These are phyloP conservation scores for Dendroctonus valens DNA, from an alignment of 1,140 invertebrate genomes.

Conservation along the genomic window DNA sequence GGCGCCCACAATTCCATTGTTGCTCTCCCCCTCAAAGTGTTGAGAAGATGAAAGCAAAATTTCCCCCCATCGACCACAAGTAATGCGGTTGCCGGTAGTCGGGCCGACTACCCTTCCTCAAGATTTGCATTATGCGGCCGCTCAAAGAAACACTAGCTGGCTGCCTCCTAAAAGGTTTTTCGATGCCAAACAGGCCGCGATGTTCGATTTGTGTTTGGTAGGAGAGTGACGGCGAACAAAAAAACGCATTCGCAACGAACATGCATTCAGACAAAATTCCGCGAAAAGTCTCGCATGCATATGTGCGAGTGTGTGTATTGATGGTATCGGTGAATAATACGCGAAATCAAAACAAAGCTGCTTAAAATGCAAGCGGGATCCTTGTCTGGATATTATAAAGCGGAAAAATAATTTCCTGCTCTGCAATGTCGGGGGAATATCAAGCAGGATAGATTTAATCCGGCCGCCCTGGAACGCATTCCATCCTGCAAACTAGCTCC, in stretches of 20 bases:
- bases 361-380: constrained; percentile 43
- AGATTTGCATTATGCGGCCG: constrained; percentile 22
- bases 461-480: neutral
- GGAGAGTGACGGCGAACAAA: too few species aligned
- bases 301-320: neutral
- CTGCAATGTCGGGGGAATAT: constrained; percentile 44
- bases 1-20: constrained; percentile 29
- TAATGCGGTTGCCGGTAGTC: constrained; percentile 16
- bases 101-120: constrained; percentile 7
- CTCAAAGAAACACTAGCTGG: constrained; percentile 7
- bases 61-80: constrained; percentile 25
- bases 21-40: constrained; percentile 26
- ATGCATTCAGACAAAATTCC: constrained; percentile 11
- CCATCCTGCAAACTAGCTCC: neutral
- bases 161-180: constrained; percentile 16
- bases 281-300: constrained; percentile 7
- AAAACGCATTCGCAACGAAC: too few species aligned
- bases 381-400: constrained; percentile 46
- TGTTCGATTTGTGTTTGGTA: too few species aligned
- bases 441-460: constrained; percentile 42
- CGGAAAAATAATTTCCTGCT: constrained; percentile 49
- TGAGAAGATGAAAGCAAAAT: constrained; percentile 31
- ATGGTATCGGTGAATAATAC: constrained; percentile 30
- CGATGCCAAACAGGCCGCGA: too few species aligned
- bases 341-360: constrained; percentile 41